Conservation (phyloP, 37 sponge, comb jelly and placozoan genomes). For the Hormiphora californensis region DNA sequence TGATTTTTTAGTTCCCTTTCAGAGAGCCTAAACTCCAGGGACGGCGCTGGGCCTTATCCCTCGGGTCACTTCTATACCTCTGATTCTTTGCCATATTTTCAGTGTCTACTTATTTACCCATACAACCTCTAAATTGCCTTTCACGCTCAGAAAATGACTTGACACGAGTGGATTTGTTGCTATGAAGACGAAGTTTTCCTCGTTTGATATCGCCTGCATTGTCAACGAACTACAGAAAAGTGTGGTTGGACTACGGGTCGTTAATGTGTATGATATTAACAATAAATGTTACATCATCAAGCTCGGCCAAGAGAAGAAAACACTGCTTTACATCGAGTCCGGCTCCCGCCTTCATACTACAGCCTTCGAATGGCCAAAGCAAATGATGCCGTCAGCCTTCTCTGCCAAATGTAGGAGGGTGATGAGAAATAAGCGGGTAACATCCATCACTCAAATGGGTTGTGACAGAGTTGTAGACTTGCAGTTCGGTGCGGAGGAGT, state of each 20-base stretch:
- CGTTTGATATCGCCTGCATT: slow-evolving; percentile 57
- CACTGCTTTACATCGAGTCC: slow-evolving; percentile 79
- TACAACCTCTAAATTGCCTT: too few species aligned
- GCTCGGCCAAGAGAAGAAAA: slow-evolving; percentile 85
- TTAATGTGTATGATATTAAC: slow-evolving; percentile 94
- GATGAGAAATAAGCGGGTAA: slow-evolving; percentile 71
- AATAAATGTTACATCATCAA: slow-evolving; percentile 91
- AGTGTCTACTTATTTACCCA: too few species aligned
- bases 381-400: slow-evolving; percentile 88
- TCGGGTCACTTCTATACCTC: too few species aligned
- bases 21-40: too few species aligned
- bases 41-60: too few species aligned
- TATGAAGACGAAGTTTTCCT: slow-evolving; percentile 55
- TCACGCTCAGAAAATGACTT: too few species aligned
- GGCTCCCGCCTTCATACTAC: slow-evolving; percentile 88
- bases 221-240: slow-evolving; percentile 59
- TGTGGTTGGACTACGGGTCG: slow-evolving; percentile 74
- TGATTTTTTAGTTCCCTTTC: too few species aligned
- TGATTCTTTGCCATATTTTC: too few species aligned
- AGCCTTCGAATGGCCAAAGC: slow-evolving; percentile 95
- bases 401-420: slow-evolving; percentile 91
- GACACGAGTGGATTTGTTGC: too few species aligned
- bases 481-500: slow-evolving; percentile 85
- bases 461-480: slow-evolving; percentile 88
- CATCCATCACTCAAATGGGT: slow-evolving; percentile 75